Conservation (phyloP, 2,797 vertebrate species). For the Hypotaenidia philippensis region DNA sequence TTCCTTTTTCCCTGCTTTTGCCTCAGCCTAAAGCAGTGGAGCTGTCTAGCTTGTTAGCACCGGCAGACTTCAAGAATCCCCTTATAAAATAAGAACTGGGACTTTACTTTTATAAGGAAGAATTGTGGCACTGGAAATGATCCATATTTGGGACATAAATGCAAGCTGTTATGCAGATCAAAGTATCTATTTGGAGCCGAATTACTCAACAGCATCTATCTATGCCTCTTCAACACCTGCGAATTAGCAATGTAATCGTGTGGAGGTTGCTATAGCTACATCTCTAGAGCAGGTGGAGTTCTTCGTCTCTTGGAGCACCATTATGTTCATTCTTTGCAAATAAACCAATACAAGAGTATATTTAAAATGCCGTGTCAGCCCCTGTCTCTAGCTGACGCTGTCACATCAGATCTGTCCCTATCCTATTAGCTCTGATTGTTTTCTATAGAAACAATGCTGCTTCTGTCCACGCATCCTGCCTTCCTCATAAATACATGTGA, state of each 20-base stretch:
- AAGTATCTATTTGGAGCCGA: conserved; percentile 69
- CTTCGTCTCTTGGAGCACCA: conserved; percentile 20
- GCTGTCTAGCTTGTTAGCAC: neutral
- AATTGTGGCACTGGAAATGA: conserved; percentile 49
- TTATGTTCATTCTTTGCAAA: conserved; percentile 58
- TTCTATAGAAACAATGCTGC: neutral
- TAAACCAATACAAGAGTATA: neutral
- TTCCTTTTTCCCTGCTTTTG: neutral
- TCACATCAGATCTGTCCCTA: neutral
- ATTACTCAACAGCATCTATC: conserved; percentile 72
- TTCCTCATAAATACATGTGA: neutral
- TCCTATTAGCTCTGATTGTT: neutral
- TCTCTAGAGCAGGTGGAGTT: conserved; percentile 64
- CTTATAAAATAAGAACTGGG: neutral
- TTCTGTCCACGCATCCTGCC: neutral
- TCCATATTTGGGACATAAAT: conserved; percentile 62
- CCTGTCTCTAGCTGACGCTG: neutral
- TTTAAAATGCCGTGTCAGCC: neutral
- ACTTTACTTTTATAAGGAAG: conserved; percentile 12
- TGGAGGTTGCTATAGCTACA: conserved; percentile 74
- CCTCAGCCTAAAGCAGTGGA: neutral
- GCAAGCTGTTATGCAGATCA: conserved; percentile 71
- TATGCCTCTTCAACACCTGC: conserved; percentile 73
- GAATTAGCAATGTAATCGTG: conserved; percentile 62
- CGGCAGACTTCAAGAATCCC: neutral